A percentile compares a stretch with the other conserved stretches of the same genome.
phyloP scores from a whole-genome alignment of 2,113 vertebrate species.

The Bufo gargarizans region DNA sequence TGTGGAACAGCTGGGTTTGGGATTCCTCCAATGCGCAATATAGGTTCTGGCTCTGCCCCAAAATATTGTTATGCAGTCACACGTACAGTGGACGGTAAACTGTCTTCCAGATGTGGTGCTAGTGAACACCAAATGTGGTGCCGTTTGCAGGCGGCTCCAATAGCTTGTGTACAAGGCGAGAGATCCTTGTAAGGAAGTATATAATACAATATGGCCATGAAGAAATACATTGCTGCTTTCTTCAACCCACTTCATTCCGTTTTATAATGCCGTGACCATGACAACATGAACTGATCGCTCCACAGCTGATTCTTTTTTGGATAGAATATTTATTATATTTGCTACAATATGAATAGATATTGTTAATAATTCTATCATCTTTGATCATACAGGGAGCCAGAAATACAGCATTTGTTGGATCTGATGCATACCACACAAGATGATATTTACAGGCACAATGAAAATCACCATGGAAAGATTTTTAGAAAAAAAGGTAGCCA shows the following conservation, averaged over 20 bases:
- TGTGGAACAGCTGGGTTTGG: neutral
- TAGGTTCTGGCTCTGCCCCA: neutral
- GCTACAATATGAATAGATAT: neutral
- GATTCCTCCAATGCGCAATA: neutral
- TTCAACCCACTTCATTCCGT: neutral
- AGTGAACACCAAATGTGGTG: conserved; percentile 25
- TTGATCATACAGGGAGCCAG: neutral
- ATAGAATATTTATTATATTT: neutral
- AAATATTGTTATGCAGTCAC: neutral
- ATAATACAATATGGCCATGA: neutral
- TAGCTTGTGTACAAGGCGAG: neutral
- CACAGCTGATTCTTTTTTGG: neutral
- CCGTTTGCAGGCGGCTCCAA: neutral
- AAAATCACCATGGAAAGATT: conserved; percentile 10
- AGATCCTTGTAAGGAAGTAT: conserved; percentile 39
- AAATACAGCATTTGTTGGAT: neutral
- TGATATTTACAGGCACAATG: conserved; percentile 17
- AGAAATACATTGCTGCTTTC: neutral
- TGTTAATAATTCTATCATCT: neutral
- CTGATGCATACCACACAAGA: neutral
- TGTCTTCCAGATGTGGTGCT: neutral
- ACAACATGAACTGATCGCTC: neutral
- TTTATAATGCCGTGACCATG: neutral
- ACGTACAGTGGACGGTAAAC: conserved; percentile 7
- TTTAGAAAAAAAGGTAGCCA: neutral